Conservation (phyloP, 92 coral and sea anemone genomes). For the Parazoanthus swiftii region DNA sequence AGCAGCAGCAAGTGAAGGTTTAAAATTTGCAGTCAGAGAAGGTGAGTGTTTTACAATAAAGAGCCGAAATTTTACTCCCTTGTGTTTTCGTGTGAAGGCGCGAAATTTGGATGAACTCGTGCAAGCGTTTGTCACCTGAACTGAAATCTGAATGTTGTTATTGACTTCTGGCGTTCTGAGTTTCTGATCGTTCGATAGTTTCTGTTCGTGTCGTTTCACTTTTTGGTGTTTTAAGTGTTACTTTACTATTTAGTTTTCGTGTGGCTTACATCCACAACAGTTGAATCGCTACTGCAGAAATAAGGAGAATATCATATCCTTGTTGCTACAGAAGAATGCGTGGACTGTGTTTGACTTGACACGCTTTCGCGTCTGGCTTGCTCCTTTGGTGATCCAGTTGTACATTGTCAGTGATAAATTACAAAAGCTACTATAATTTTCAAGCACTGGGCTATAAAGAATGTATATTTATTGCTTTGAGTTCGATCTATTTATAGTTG, state of each 20-base stretch:
- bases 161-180: slow-evolving; percentile 20
- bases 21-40: slow-evolving; percentile 1
- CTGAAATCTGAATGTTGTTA: not conserved
- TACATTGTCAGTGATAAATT: too few species aligned
- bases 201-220: not conserved
- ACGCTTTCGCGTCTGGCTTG: too few species aligned
- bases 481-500: too few species aligned
- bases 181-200: slow-evolving; percentile 13
- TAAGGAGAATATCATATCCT: too few species aligned
- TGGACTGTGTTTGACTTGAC: too few species aligned
- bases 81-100: slow-evolving; percentile 46
- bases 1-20: not conserved
- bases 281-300: too few species aligned
- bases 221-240: not conserved
- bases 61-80: not conserved
- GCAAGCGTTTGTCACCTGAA: not conserved
- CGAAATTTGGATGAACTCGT: slow-evolving; percentile 55
- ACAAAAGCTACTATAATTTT: too few species aligned
- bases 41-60: slow-evolving; percentile 22
- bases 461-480: too few species aligned
- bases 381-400: too few species aligned
- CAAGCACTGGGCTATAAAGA: too few species aligned
- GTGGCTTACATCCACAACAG: too few species aligned
- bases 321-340: too few species aligned
- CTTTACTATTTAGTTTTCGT: not conserved